Percentiles rank a stretch among this genome's conserved stretches.
phyloP scores from a whole-genome alignment of 2,888 invertebrate genomes.

The Tanytarsus gracilentus region DNA sequence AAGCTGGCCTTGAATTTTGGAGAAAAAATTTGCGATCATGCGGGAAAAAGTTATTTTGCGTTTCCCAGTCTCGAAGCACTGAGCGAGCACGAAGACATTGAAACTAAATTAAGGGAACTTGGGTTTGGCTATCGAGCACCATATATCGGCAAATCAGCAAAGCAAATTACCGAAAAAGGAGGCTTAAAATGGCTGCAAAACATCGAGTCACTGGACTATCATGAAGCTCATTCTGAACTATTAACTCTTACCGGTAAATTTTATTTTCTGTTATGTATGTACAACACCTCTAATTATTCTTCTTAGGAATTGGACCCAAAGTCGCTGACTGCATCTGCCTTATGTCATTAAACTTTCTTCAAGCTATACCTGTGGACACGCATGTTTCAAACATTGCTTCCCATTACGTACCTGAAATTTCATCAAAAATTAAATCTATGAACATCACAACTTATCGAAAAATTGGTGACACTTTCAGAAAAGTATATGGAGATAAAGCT shows the following conservation, averaged over 20 bases:
- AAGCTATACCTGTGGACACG: constrained; percentile 90
- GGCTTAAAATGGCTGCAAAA: constrained; percentile 63
- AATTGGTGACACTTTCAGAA: constrained; percentile 71
- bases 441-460: constrained; percentile 77
- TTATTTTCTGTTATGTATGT: too few species aligned
- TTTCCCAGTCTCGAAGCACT: constrained; percentile 72
- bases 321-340: constrained; percentile 96
- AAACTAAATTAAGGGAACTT: constrained; percentile 58
- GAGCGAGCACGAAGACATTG: constrained; percentile 48
- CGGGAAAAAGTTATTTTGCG: constrained; percentile 57
- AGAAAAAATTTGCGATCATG: constrained; percentile 55
- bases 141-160: constrained; percentile 69
- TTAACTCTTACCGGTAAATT: constrained; percentile 78
- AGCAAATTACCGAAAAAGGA: constrained; percentile 57
- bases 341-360: constrained; percentile 85
- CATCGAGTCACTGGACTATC: constrained; percentile 59
- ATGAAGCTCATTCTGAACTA: constrained; percentile 61
- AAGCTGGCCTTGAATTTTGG: constrained; percentile 79
- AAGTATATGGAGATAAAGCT: constrained; percentile 73
- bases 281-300: too few species aligned
- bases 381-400: constrained; percentile 90
- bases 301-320: constrained; percentile 36
- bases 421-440: constrained; percentile 58
- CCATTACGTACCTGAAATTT: constrained; percentile 69
- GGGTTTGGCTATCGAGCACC: constrained; percentile 85